Evolutionary conservation across 2,888 invertebrate species (phyloP).

Genomic region (Minunthozetes semirufus): DNA sequence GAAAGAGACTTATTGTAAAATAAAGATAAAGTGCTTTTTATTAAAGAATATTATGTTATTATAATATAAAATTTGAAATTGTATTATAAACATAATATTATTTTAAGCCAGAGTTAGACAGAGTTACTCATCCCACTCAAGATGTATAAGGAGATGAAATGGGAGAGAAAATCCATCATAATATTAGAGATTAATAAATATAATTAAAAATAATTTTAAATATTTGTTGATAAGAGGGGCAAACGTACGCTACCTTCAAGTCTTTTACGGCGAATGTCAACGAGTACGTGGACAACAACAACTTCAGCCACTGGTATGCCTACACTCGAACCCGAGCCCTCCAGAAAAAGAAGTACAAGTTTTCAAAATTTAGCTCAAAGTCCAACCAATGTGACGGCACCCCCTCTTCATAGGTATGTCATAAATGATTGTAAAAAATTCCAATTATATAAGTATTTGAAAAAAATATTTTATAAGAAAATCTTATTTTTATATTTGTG

Average conservation of each 20-base stretch:
- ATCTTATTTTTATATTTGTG: background rate
- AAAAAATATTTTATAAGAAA: background rate
- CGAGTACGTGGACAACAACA: conserved; percentile 53
- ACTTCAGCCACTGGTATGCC: conserved; percentile 55
- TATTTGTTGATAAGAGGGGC: conserved; percentile 35
- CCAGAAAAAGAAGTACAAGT: conserved; percentile 49
- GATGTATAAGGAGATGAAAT: no score
- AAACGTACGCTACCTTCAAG: conserved; percentile 49
- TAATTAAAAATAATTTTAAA: no score
- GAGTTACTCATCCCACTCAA: no score
- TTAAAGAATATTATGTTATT: no score
- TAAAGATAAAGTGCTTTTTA: no score
- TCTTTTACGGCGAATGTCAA: conserved; percentile 51
- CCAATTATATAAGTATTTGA: background rate
- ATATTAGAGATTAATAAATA: no score
- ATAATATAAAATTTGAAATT: no score
- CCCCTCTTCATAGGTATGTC: conserved; percentile 32
- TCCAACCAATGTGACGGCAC: conserved; percentile 12
- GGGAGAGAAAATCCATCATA: no score
- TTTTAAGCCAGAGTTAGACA: no score
- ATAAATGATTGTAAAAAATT: background rate
- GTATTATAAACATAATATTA: no score
- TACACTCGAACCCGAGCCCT: conserved; percentile 56
- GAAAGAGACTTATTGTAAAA: no score
- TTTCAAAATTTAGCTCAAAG: conserved; percentile 44